These are phyloP conservation scores for Atlantisia rogersi DNA, from an alignment of 2,113 vertebrate species.

Conservation along the genomic window DNA sequence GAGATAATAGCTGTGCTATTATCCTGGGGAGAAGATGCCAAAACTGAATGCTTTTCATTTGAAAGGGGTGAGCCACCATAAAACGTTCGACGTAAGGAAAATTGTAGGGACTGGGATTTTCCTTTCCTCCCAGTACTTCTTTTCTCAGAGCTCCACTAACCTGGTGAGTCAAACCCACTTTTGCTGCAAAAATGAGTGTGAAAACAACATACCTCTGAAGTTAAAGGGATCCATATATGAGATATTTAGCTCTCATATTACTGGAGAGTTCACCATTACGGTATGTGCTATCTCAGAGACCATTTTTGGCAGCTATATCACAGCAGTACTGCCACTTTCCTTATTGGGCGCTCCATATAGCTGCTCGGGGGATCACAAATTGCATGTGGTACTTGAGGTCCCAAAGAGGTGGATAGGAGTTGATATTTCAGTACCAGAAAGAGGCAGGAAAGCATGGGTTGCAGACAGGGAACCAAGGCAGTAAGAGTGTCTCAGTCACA, in stretches of 20 bases:
- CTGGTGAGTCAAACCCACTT: background rate
- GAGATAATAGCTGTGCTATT: background rate
- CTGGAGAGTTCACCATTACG: background rate
- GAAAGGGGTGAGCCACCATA: background rate
- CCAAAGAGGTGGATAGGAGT: background rate
- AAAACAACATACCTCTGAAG: background rate
- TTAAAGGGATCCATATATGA: background rate
- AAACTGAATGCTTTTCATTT: background rate
- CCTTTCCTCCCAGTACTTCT: background rate
- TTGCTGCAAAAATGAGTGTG: background rate
- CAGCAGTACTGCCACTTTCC: background rate
- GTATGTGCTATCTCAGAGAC: background rate
- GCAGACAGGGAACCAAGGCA: no score
- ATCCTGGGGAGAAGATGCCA: background rate
- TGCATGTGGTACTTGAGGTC: background rate
- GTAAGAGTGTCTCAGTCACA: background rate
- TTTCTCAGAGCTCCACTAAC: background rate
- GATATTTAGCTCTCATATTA: rapidly evolving
- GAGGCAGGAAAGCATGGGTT: background rate
- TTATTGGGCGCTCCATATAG: background rate
- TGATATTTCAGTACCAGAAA: background rate
- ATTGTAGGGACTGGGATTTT: background rate
- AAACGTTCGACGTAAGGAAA: background rate
- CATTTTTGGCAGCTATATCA: background rate
- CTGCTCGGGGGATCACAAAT: background rate